A percentile compares a stretch with the other conserved stretches of the same genome.
phyloP scores from a whole-genome alignment of 2,888 invertebrate genomes.

The Drosophila mimetica region DNA sequence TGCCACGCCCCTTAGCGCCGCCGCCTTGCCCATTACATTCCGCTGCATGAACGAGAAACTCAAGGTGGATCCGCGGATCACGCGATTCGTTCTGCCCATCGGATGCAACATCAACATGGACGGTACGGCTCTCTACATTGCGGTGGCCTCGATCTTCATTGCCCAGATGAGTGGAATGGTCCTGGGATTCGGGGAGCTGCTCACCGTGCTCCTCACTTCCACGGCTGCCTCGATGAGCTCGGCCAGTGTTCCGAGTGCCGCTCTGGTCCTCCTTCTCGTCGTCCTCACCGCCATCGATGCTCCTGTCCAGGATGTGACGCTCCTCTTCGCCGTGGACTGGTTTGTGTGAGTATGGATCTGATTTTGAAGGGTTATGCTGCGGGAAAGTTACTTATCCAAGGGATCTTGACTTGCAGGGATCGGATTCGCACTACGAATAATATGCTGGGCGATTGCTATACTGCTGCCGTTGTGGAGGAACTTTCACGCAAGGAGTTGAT shows the following conservation, averaged over 20 bases:
- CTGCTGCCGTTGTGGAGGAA: conserved; percentile 93
- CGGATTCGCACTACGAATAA: conserved; percentile 94
- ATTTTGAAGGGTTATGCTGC: not conserved
- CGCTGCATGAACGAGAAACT: conserved; percentile 93
- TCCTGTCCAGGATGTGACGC: conserved; percentile 91
- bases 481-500: conserved; percentile 92
- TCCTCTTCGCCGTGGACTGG: conserved; percentile 95
- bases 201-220: conserved; percentile 93
- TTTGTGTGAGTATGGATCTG: conserved; percentile 90
- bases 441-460: conserved; percentile 94
- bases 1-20: conserved; percentile 87
- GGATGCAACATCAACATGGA: conserved; percentile 98
- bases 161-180: conserved; percentile 93
- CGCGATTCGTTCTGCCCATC: conserved; percentile 94
- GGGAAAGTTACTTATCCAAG: not conserved
- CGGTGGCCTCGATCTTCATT: conserved; percentile 93
- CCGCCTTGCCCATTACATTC: conserved; percentile 94
- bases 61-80: conserved; percentile 91
- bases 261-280: conserved; percentile 91
- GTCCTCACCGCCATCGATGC: conserved; percentile 93
- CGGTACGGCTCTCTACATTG: conserved; percentile 94
- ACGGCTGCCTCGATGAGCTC: conserved; percentile 95
- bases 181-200: conserved; percentile 92
- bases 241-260: conserved; percentile 94
- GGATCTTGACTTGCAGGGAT: conserved; percentile 86